Conservation (phyloP, 1,140 invertebrate species). For the Ooceraea biroi region DNA sequence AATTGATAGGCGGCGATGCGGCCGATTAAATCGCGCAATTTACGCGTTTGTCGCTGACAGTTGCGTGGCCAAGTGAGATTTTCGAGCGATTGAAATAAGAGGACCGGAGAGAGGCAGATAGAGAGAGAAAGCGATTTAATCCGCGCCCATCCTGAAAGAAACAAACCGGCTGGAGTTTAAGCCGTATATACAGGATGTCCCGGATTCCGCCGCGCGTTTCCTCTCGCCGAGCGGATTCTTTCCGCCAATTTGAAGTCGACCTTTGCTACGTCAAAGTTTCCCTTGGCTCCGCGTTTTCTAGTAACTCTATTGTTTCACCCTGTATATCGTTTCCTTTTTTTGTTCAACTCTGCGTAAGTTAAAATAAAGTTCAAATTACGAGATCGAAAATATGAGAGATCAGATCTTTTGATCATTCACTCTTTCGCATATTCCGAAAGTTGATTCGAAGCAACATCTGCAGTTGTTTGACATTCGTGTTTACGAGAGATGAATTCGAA, state of each 20-base stretch:
- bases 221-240: conserved; percentile 6
- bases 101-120: too few relatives aligned
- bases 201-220: conserved; percentile 7
- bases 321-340: not conserved
- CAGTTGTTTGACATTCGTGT: too few relatives aligned
- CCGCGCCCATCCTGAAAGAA: conserved; percentile 31
- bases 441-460: too few relatives aligned
- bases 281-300: conserved; percentile 9
- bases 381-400: not conserved
- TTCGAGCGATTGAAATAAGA: conserved; percentile 9
- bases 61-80: not conserved
- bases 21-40: conserved; percentile 41
- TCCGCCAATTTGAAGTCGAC: conserved; percentile 40
- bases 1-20: conserved; percentile 33
- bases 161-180: conserved; percentile 23
- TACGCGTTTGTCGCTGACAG: not conserved
- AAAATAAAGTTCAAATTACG: conserved; percentile 8
- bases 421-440: too few relatives aligned
- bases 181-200: not conserved
- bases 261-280: not conserved
- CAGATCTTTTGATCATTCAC: too few relatives aligned
- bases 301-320: not conserved
- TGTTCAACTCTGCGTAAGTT: not conserved
- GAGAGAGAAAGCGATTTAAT: conserved; percentile 27
- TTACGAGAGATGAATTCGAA: too few relatives aligned